Conservation (phyloP, 1,140 invertebrate genomes). For the Cephus cinctus region DNA sequence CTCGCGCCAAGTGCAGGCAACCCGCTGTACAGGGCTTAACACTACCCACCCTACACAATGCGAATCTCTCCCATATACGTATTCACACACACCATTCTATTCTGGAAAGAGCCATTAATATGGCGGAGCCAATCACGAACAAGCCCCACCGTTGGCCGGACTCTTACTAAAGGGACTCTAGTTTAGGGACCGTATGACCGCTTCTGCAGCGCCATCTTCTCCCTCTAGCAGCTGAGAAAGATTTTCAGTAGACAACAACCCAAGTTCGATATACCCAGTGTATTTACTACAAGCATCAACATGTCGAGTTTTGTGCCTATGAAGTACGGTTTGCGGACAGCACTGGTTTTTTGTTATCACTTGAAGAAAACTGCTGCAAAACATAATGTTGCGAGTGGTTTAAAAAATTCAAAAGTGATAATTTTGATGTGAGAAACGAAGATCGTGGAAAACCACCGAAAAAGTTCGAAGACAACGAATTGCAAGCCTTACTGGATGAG, state of each 20-base stretch:
- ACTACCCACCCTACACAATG: too few relatives aligned
- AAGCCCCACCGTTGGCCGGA: too few relatives aligned
- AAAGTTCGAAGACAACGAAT: constrained; percentile 24
- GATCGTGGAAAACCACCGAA: constrained; percentile 22
- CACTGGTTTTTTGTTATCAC: constrained; percentile 19
- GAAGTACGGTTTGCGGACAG: constrained; percentile 17
- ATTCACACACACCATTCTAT: too few relatives aligned
- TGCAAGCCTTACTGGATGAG: constrained; percentile 21
- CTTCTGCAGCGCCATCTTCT: background rate
- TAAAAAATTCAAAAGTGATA: constrained; percentile 2
- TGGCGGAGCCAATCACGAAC: too few relatives aligned
- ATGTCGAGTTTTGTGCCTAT: constrained; percentile 2
- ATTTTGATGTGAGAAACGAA: constrained; percentile 20
- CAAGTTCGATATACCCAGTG: background rate
- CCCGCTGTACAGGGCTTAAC: too few relatives aligned
- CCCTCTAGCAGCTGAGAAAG: background rate
- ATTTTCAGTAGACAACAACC: background rate
- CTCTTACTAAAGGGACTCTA: too few relatives aligned
- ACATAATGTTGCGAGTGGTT: background rate
- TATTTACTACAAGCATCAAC: background rate
- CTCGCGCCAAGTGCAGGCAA: too few relatives aligned
- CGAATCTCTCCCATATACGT: too few relatives aligned
- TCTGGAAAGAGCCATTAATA: too few relatives aligned
- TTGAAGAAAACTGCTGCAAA: constrained; percentile 24
- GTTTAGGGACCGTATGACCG: background rate